Evolutionary conservation across 2,888 invertebrate species (phyloP).

Genomic region (Campoplex nolae): DNA sequence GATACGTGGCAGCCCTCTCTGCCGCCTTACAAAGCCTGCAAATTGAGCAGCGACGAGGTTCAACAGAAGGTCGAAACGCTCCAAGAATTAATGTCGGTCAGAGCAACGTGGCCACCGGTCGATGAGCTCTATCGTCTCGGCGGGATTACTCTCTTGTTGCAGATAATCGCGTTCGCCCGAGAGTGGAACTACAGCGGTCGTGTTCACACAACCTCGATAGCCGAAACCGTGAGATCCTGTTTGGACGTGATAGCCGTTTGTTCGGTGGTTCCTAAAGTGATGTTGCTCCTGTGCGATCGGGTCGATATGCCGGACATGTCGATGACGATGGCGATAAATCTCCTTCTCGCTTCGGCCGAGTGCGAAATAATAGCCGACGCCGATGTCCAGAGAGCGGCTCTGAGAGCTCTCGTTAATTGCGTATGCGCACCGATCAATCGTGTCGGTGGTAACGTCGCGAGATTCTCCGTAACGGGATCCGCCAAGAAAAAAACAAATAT

Average conservation of each 20-base stretch:
- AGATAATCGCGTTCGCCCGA: slow-evolving; percentile 94
- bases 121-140: slow-evolving; percentile 94
- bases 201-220: slow-evolving; percentile 86
- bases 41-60: slow-evolving; percentile 91
- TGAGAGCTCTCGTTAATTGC: slow-evolving; percentile 96
- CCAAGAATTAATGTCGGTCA: slow-evolving; percentile 90
- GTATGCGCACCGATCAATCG: slow-evolving; percentile 95
- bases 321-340: slow-evolving; percentile 87
- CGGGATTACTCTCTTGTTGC: slow-evolving; percentile 92
- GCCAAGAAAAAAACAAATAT: slow-evolving; percentile 88
- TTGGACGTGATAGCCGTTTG: slow-evolving; percentile 96
- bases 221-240: slow-evolving; percentile 93
- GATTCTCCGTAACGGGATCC: slow-evolving; percentile 85
- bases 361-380: slow-evolving; percentile 96
- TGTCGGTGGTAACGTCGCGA: slow-evolving; percentile 85
- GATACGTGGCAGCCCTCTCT: slow-evolving; percentile 82
- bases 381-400: slow-evolving; percentile 96
- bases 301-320: slow-evolving; percentile 92
- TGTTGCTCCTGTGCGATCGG: slow-evolving; percentile 90
- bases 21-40: slow-evolving; percentile 86
- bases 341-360: slow-evolving; percentile 89
- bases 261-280: slow-evolving; percentile 94
- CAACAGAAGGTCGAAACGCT: slow-evolving; percentile 94
- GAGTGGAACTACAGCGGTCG: slow-evolving; percentile 97
- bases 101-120: slow-evolving; percentile 94